phyloP scores from a whole-genome alignment of 1,140 invertebrate species.

The Trialeurodes vaporariorum region DNA sequence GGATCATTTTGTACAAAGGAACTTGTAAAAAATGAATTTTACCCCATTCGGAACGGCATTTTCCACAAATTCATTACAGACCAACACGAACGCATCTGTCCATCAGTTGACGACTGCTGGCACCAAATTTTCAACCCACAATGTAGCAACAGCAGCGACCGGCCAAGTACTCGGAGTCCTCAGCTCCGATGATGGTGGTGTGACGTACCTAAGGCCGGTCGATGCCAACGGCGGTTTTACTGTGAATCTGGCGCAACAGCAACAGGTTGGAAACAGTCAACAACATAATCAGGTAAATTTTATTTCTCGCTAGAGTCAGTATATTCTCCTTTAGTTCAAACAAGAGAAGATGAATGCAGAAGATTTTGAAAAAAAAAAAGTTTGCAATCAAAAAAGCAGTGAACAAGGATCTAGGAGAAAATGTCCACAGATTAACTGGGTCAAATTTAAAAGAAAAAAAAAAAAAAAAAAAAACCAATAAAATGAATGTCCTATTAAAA shows the following conservation, averaged over 20 bases:
- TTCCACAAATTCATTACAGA: conserved; percentile 32
- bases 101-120: conserved; percentile 50
- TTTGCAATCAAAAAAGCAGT: not conserved
- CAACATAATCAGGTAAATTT: conserved; percentile 25
- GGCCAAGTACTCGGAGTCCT: conserved; percentile 42
- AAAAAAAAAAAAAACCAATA: too few relatives aligned
- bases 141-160: conserved; percentile 43
- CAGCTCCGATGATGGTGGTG: conserved; percentile 50
- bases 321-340: not conserved
- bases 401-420: too few relatives aligned
- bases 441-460: too few relatives aligned
- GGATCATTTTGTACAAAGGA: too few relatives aligned
- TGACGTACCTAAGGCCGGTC: conserved; percentile 59
- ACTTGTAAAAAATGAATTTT: conserved; percentile 54
- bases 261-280: conserved; percentile 15
- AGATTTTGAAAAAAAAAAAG: not conserved
- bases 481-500: too few relatives aligned
- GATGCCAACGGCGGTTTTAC: conserved; percentile 41
- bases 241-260: conserved; percentile 21
- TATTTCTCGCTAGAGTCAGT: not conserved
- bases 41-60: conserved; percentile 50
- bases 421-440: too few relatives aligned
- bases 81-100: conserved; percentile 34
- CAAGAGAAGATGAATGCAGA: not conserved
- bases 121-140: conserved; percentile 39